phyloP scores from a whole-genome alignment of 2,113 vertebrate species.

The Aldabrachelys gigantea region DNA sequence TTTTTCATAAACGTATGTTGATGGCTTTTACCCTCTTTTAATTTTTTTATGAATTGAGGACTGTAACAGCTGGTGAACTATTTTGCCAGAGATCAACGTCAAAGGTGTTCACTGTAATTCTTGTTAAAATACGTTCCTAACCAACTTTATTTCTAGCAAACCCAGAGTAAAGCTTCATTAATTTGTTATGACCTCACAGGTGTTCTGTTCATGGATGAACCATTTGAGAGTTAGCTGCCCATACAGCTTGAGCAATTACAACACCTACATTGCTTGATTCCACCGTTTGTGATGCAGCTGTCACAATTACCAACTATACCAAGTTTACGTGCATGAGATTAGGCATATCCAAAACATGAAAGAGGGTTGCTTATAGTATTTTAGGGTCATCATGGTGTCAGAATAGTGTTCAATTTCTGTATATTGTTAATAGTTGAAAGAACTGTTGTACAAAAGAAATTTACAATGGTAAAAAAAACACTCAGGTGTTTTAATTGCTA shows the following conservation, averaged over 20 bases:
- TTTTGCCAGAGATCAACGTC: neutral
- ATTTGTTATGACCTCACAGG: neutral
- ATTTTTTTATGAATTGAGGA: neutral
- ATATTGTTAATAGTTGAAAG: neutral
- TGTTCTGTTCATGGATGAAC: neutral
- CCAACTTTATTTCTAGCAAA: neutral
- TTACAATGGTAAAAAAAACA: neutral
- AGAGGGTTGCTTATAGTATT: neutral
- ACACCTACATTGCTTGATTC: neutral
- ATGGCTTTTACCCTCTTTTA: neutral
- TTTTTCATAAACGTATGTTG: too few species aligned
- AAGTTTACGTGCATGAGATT: neutral
- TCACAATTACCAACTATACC: neutral
- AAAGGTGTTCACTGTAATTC: neutral
- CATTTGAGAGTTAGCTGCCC: neutral
- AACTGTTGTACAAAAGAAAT: neutral
- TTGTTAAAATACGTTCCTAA: neutral
- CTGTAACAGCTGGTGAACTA: neutral
- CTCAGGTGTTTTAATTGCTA: neutral
- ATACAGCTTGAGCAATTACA: neutral
- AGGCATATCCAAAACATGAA: neutral
- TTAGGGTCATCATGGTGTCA: neutral
- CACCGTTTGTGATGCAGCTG: neutral
- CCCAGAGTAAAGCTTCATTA: neutral
- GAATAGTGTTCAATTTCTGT: neutral